A percentile compares a stretch with the other conserved stretches of the same genome.
phyloP scores from a whole-genome alignment of 2,113 vertebrate genomes.

The Ciconia boyciana region DNA sequence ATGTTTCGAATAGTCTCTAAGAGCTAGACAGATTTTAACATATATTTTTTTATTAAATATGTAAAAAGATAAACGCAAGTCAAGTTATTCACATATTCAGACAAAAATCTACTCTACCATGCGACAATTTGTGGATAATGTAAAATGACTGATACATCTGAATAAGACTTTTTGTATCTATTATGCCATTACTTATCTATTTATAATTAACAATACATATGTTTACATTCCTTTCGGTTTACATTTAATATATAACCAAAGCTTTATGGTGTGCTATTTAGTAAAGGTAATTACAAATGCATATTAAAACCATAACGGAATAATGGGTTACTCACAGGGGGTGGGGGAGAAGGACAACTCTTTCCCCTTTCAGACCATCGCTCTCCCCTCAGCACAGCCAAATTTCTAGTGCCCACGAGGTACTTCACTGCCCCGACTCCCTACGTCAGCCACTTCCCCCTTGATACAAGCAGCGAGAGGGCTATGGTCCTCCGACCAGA shows the following conservation, averaged over 20 bases:
- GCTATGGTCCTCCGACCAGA: neutral
- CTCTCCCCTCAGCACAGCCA: conserved; percentile 67
- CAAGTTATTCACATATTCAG: conserved; percentile 96
- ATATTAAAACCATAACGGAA: conserved; percentile 77
- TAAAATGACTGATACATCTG: conserved; percentile 87
- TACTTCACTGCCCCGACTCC: conserved; percentile 28
- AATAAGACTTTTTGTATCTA: conserved; percentile 86
- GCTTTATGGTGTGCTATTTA: conserved; percentile 88
- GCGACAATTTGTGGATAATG: conserved; percentile 91
- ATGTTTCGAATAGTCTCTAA: conserved; percentile 50
- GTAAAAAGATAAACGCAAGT: conserved; percentile 98
- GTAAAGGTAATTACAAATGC: conserved; percentile 89
- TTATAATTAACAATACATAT: conserved; percentile 98
- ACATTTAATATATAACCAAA: conserved; percentile 95
- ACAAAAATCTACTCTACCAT: conserved; percentile 95
- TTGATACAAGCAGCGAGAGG: conserved; percentile 3
- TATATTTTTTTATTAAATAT: conserved; percentile 98
- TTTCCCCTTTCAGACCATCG: conserved; percentile 58
- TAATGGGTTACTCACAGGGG: conserved; percentile 70
- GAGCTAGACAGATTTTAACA: conserved; percentile 77
- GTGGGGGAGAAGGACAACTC: conserved; percentile 31
- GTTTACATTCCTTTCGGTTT: conserved; percentile 99
- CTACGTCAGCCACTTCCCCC: conserved; percentile 55
- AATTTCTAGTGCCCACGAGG: conserved; percentile 20
- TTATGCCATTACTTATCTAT: conserved; percentile 86